Evolutionary conservation across 2,113 vertebrate genomes (phyloP).

Genomic region (Mormyrus iriodes): DNA sequence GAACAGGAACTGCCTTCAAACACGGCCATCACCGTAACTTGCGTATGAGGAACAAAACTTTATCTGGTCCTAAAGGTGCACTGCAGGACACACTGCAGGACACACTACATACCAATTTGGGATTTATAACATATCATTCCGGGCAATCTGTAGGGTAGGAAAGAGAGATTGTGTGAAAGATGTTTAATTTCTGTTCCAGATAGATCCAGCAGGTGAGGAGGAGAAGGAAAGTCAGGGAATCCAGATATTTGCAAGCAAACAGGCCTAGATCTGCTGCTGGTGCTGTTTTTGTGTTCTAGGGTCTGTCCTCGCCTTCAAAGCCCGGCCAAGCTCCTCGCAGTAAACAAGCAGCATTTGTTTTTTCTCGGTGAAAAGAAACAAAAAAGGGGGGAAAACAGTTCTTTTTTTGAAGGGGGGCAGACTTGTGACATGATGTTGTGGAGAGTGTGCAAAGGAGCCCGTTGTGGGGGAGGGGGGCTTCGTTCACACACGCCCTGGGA

Average conservation of each 20-base stretch:
- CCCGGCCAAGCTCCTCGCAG: background rate
- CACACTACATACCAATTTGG: background rate
- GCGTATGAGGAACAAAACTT: background rate
- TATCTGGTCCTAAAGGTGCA: background rate
- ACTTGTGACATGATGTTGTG: background rate
- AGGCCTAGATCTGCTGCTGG: background rate
- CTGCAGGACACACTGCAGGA: background rate
- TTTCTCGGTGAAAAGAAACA: background rate
- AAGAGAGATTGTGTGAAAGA: background rate
- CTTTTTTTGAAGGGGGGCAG: background rate
- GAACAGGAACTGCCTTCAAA: background rate
- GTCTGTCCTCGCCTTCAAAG: background rate
- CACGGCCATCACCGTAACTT: background rate
- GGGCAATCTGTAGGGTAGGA: background rate
- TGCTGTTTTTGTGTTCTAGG: background rate
- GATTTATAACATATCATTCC: slow-evolving; percentile 4
- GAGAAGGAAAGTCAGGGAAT: no score
- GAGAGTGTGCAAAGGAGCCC: background rate
- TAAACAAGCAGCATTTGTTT: background rate
- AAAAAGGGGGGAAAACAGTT: background rate
- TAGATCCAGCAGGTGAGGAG: background rate
- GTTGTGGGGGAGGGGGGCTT: background rate
- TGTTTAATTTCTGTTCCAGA: background rate
- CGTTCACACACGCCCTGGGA: background rate
- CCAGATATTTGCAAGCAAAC: background rate